A percentile compares a stretch with the other conserved stretches of the same genome.
Evolutionary conservation across 2,113 vertebrate genomes (phyloP).

Genomic region (Phoenicopterus ruber): DNA sequence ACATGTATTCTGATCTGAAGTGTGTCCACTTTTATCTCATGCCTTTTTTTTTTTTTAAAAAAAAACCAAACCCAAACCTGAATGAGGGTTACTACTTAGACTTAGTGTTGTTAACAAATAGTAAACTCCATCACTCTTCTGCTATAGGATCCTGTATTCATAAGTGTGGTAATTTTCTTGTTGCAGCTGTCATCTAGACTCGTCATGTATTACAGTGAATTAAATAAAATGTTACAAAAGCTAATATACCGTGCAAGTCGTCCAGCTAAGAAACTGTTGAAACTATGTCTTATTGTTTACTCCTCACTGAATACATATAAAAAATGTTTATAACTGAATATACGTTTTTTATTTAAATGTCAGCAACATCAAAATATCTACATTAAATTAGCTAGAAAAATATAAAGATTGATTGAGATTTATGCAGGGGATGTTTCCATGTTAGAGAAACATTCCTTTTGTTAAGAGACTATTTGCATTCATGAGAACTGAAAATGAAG

Average conservation of each 20-base stretch:
- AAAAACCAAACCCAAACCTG: not conserved
- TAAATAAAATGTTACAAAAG: not conserved
- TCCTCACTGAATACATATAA: not conserved
- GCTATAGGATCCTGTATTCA: not conserved
- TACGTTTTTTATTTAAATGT: slow-evolving; percentile 20
- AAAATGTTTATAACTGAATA: not conserved
- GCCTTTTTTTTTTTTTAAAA: not conserved
- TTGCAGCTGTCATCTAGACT: not conserved
- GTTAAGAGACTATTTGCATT: slow-evolving; percentile 23
- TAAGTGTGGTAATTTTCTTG: not conserved
- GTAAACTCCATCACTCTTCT: not conserved
- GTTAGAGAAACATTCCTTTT: slow-evolving; percentile 41
- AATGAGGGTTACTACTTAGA: not conserved
- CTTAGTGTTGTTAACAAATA: not conserved
- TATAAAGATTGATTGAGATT: not conserved
- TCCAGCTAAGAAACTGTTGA: not conserved
- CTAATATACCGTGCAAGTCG: not conserved
- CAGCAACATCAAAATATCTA: not conserved
- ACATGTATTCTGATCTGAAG: not conserved
- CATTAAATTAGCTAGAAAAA: not conserved
- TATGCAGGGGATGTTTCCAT: not conserved
- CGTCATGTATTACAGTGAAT: not conserved
- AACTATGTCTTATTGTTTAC: not conserved
- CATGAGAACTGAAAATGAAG: slow-evolving; percentile 36
- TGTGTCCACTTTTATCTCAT: not conserved